These are phyloP conservation scores for Brachymystax lenok DNA, from an alignment of 2,797 vertebrate genomes.

Conservation along the genomic window DNA sequence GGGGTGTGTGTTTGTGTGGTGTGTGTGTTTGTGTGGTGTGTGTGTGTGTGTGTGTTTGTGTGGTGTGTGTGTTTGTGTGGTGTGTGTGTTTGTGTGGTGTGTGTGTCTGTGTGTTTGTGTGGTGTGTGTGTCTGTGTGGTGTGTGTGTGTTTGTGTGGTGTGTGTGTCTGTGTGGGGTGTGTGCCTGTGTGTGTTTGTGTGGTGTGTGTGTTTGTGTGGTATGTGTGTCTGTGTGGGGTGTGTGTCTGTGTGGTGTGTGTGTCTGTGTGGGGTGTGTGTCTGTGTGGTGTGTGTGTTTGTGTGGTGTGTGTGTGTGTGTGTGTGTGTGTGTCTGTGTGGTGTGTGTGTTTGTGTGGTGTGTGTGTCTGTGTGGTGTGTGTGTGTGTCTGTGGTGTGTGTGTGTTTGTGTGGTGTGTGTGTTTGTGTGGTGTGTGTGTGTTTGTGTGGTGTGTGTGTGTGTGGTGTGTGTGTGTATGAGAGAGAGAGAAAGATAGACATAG, in stretches of 20 bases:
- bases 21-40: neutral
- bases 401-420: conserved; percentile 19
- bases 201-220: conserved; percentile 8
- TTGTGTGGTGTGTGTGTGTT: neutral
- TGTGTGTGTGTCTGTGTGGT: neutral
- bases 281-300: conserved; percentile 11
- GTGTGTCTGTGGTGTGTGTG: no score
- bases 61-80: conserved; percentile 8
- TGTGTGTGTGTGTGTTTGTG: conserved; percentile 8
- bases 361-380: neutral
- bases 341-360: conserved; percentile 11
- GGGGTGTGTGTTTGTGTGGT: conserved; percentile 8
- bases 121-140: neutral
- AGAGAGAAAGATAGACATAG: no score
- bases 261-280: neutral
- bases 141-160: conserved; percentile 14
- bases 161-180: neutral
- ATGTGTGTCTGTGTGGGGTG: neutral
- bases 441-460: no score
- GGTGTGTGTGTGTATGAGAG: neutral
- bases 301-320: conserved; percentile 9
- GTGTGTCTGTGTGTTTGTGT: neutral
- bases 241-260: neutral
- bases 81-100: neutral
- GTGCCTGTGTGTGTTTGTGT: conserved; percentile 5